phyloP scores from a whole-genome alignment of 2,113 vertebrate genomes.

The Promerops cafer region DNA sequence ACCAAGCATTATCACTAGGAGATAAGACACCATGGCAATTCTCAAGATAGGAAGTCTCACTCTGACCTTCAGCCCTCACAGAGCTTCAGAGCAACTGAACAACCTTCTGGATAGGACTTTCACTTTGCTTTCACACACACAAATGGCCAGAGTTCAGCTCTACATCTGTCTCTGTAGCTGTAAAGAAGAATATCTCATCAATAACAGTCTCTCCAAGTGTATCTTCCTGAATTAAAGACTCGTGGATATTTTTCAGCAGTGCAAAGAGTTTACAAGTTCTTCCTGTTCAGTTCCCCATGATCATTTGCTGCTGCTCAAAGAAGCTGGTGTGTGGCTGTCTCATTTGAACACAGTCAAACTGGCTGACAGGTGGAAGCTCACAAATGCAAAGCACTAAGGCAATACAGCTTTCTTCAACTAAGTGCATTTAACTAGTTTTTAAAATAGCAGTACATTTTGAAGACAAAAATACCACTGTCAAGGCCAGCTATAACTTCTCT shows the following conservation, averaged over 20 bases:
- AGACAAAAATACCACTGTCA: slow-evolving; percentile 49
- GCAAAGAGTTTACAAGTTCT: not conserved
- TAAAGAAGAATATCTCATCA: not conserved
- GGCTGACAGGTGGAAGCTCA: not conserved
- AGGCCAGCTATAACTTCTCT: not conserved
- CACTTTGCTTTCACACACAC: not conserved
- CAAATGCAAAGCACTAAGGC: not conserved
- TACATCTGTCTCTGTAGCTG: not conserved
- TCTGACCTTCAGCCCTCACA: not conserved
- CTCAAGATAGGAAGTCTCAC: not conserved
- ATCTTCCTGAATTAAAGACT: not conserved
- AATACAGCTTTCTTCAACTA: slow-evolving; percentile 39
- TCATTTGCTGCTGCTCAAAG: not conserved
- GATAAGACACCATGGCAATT: not conserved
- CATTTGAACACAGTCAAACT: not conserved
- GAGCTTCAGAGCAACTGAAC: not conserved
- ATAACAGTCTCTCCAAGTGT: not conserved
- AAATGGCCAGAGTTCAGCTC: not conserved
- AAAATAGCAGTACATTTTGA: slow-evolving; percentile 3
- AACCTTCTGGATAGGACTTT: not conserved
- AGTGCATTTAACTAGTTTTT: slow-evolving; percentile 37
- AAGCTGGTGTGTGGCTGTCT: not conserved
- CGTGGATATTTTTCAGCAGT: not conserved
- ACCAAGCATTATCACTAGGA: not conserved
- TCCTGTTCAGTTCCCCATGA: not conserved